Evolutionary conservation across 2,888 invertebrate genomes (phyloP).

Genomic region (Piscicola geometra): DNA sequence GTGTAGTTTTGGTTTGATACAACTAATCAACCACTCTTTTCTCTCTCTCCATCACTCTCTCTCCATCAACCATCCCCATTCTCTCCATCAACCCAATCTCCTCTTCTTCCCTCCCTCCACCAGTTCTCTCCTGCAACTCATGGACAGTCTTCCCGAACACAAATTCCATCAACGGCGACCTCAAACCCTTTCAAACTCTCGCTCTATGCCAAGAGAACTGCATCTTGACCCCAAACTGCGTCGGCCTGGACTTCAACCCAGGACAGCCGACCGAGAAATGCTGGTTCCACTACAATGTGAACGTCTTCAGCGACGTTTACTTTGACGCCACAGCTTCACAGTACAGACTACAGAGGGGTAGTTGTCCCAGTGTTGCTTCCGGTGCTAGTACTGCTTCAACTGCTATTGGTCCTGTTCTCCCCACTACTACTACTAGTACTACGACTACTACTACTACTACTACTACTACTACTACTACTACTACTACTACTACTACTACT

Average conservation of each 20-base stretch:
- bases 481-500: constrained; percentile 24
- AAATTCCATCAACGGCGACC: constrained; percentile 23
- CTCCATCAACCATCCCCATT: neutral
- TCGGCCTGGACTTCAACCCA: constrained; percentile 34
- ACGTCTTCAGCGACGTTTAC: neutral
- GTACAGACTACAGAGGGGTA: neutral
- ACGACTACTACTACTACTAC: constrained; percentile 19
- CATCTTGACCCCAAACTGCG: constrained; percentile 20
- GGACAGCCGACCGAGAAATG: neutral
- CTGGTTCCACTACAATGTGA: constrained; percentile 23
- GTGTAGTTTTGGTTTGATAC: neutral
- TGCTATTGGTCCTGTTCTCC: no score
- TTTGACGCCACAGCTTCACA: neutral
- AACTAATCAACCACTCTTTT: neutral
- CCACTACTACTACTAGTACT: neutral
- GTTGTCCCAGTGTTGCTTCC: neutral
- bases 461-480: constrained; percentile 21
- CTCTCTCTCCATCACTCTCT: neutral
- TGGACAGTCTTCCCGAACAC: neutral
- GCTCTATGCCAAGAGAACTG: neutral
- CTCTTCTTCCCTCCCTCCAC: neutral
- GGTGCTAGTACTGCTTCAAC: neutral
- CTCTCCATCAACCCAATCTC: neutral
- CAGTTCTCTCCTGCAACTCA: neutral
- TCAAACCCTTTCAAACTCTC: neutral